A percentile compares a stretch with the other conserved stretches of the same genome.
Conservation (phyloP, 2,888 invertebrate genomes). For the Polietes domitor region DNA sequence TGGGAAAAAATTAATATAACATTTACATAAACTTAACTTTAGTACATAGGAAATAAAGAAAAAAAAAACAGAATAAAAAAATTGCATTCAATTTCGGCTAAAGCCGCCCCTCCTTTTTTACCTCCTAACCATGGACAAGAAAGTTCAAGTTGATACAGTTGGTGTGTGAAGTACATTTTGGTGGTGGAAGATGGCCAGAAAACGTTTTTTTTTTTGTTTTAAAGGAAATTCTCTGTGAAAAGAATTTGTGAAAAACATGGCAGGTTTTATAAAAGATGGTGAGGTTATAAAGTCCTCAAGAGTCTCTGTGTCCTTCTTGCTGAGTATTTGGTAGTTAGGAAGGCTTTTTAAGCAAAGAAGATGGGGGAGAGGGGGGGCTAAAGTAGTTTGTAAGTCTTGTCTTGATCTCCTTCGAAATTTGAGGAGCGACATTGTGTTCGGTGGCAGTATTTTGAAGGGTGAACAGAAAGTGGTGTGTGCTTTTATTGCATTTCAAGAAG, state of each 20-base stretch:
- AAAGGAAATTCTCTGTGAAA: constrained; percentile 57
- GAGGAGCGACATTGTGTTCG: constrained; percentile 23
- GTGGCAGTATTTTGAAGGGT: constrained; percentile 48
- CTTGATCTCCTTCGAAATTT: not conserved
- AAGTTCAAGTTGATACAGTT: constrained; percentile 16
- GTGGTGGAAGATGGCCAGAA: constrained; percentile 38
- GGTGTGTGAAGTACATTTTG: constrained; percentile 52
- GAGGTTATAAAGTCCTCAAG: not conserved
- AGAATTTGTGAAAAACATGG: constrained; percentile 61
- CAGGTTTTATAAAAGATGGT: not conserved
- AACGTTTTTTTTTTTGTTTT: constrained; percentile 43
- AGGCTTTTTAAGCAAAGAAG: not conserved
- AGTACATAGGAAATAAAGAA: constrained; percentile 62
- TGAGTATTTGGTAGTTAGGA: constrained; percentile 4
- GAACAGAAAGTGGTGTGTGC: not conserved
- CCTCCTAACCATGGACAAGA: not conserved
- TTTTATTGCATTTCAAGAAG: constrained; percentile 8
- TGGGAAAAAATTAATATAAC: constrained; percentile 70
- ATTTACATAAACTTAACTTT: constrained; percentile 67
- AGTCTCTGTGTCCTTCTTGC: constrained; percentile 23
- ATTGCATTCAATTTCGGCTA: constrained; percentile 18
- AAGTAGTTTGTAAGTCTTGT: not conserved
- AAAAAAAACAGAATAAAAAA: constrained; percentile 31
- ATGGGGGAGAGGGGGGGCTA: too few relatives aligned
- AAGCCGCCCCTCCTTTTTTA: not conserved